Percentiles rank a stretch among this genome's conserved stretches.
phyloP scores from a whole-genome alignment of 2,888 invertebrate genomes.

The Acheta domesticus region DNA sequence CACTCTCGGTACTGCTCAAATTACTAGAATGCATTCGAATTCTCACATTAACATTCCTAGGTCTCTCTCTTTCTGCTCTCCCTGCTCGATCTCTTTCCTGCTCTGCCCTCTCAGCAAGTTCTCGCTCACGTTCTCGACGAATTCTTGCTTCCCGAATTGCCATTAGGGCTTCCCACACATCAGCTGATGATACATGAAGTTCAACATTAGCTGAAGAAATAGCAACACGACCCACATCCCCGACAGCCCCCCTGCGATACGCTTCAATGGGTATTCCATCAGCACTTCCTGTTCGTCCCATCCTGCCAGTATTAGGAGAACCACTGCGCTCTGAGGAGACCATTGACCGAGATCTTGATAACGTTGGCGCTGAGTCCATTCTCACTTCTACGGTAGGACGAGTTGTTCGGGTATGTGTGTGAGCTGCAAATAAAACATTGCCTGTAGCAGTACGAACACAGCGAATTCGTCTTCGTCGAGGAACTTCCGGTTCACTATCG shows the following conservation, averaged over 20 bases:
- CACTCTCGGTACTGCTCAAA: neutral
- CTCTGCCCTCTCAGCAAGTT: constrained; percentile 28
- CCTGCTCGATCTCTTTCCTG: neutral
- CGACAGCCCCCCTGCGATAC: constrained; percentile 26
- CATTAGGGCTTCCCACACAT: constrained; percentile 66
- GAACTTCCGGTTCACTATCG: constrained; percentile 33
- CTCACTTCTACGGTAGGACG: constrained; percentile 26
- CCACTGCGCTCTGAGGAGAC: constrained; percentile 20
- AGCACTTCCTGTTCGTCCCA: neutral
- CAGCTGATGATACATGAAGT: constrained; percentile 50
- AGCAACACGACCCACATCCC: constrained; percentile 39
- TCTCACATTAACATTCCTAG: neutral
- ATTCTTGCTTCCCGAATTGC: constrained; percentile 61
- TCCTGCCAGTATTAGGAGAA: neutral
- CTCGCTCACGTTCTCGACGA: constrained; percentile 36
- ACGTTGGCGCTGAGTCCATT: constrained; percentile 32
- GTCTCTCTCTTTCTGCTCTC: neutral
- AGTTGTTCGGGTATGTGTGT: constrained; percentile 23
- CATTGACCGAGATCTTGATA: constrained; percentile 24
- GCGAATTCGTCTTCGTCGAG: constrained; percentile 33
- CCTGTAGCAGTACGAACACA: constrained; percentile 36
- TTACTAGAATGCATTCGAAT: neutral
- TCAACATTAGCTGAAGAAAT: constrained; percentile 46
- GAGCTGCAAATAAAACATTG: constrained; percentile 25
- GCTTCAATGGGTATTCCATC: constrained; percentile 24